Conservation (phyloP, 35 echinoderm and acorn worm species). For the Ptychodera flava region DNA sequence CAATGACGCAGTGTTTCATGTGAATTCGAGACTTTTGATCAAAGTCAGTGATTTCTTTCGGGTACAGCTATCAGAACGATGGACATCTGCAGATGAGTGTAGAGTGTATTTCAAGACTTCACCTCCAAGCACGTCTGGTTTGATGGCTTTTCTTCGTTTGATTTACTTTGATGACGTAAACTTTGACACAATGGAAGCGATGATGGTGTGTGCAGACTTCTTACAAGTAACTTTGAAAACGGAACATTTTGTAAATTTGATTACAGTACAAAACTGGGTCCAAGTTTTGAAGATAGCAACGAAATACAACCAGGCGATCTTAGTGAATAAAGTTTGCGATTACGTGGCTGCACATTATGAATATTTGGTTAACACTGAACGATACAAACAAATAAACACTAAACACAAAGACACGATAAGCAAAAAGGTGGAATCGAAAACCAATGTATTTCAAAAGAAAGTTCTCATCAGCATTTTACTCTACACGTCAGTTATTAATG, state of each 20-base stretch:
- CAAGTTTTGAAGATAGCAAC: background rate
- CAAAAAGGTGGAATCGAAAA: background rate
- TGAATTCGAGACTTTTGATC: background rate
- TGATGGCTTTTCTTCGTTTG: background rate
- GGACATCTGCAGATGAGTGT: background rate
- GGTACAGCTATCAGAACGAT: background rate
- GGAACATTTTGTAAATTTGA: background rate
- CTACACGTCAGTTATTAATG: background rate
- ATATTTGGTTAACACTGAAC: background rate
- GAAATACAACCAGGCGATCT: background rate
- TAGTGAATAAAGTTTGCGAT: background rate
- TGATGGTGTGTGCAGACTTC: background rate
- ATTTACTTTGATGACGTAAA: background rate
- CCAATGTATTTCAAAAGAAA: background rate
- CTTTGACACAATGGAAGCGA: background rate
- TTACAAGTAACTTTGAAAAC: background rate
- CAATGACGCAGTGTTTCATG: background rate
- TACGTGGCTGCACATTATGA: background rate
- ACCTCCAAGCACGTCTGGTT: background rate
- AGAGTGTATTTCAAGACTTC: background rate
- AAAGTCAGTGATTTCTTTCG: background rate
- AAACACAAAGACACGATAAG: background rate
- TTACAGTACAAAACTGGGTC: background rate
- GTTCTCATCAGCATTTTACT: background rate
- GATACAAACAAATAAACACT: background rate